Conservation (phyloP, 2,888 invertebrate genomes). For the Psylliodes chrysocephalus region DNA sequence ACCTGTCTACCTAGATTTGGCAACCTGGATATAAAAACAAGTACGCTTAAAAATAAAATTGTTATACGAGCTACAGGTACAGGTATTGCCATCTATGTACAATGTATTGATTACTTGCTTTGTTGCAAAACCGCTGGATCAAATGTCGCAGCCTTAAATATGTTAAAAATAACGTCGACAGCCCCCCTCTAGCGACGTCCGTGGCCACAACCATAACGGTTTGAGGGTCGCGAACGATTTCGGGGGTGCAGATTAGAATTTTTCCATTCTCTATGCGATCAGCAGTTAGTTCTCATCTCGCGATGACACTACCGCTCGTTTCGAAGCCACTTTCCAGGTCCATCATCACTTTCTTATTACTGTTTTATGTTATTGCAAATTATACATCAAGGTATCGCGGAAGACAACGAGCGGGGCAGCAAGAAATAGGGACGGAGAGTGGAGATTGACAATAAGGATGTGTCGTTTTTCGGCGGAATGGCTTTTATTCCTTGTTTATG, state of each 20-base stretch:
- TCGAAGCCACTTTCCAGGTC: constrained; percentile 49
- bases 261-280: constrained; percentile 49
- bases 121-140: no score
- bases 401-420: constrained; percentile 6
- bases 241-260: constrained; percentile 46
- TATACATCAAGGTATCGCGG: constrained; percentile 53
- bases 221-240: constrained; percentile 48
- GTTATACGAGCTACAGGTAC: no score
- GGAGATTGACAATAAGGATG: constrained; percentile 30
- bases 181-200: neutral
- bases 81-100: no score
- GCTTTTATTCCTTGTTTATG: no score
- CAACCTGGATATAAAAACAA: no score
- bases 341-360: constrained; percentile 55
- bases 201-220: constrained; percentile 43
- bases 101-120: no score
- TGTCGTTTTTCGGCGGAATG: constrained; percentile 6
- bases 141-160: no score
- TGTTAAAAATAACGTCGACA: neutral
- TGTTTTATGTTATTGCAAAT: constrained; percentile 61
- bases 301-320: constrained; percentile 47
- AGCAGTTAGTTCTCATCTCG: constrained; percentile 53
- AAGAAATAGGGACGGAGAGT: constrained; percentile 2
- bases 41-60: neutral
- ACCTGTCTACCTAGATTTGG: no score